Conservation (phyloP, 2,113 vertebrate species). For the Abramis brama region DNA sequence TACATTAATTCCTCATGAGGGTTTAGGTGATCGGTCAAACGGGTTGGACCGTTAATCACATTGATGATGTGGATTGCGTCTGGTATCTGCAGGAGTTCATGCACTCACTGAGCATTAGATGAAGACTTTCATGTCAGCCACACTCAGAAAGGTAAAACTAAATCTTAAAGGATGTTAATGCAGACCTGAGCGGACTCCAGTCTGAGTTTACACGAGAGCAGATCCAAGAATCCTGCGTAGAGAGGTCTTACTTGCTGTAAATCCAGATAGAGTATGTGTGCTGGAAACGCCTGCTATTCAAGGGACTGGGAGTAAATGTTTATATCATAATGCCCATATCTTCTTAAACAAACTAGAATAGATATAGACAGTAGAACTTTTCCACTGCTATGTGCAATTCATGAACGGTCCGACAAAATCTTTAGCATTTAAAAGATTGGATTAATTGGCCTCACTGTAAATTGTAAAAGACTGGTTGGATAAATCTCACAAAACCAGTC, state of each 20-base stretch:
- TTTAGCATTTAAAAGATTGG: not conserved
- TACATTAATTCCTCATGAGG: not conserved
- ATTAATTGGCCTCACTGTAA: not conserved
- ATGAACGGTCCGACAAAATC: not conserved
- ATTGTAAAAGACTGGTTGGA: too few relatives aligned
- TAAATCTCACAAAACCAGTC: not conserved
- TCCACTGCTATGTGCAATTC: not conserved
- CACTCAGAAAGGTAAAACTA: slow-evolving; percentile 8
- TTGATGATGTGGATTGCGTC: not conserved
- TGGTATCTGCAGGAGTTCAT: not conserved
- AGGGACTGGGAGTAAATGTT: slow-evolving; percentile 1
- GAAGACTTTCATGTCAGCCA: not conserved
- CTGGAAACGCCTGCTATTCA: not conserved
- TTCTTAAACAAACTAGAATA: not conserved
- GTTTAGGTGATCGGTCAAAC: not conserved
- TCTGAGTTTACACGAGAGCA: not conserved
- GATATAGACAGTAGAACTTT: not conserved
- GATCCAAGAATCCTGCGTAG: not conserved
- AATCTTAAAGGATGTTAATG: not conserved
- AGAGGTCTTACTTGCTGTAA: not conserved
- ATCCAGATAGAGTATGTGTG: not conserved
- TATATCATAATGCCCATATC: not conserved
- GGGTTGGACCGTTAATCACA: not conserved
- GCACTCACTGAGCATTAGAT: not conserved
- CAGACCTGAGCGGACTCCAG: not conserved